phyloP scores from a whole-genome alignment of 2,797 vertebrate species.

The Chrosomus eos region DNA sequence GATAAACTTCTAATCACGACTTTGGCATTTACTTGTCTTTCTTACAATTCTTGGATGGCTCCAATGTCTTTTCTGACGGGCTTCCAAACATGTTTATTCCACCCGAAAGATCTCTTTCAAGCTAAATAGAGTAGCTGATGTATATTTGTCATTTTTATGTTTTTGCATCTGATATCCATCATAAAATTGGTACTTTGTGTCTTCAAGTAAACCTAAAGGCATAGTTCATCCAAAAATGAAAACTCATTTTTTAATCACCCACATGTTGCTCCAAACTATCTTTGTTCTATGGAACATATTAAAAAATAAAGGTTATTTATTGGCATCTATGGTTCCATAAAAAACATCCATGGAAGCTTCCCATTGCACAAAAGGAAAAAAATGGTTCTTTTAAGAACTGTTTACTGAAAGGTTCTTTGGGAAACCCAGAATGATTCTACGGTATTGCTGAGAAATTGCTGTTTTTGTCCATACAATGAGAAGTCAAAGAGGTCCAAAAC shows the following conservation, averaged over 20 bases:
- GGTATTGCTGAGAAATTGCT: not conserved
- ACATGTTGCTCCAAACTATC: not conserved
- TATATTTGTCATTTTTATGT: slow-evolving; percentile 3
- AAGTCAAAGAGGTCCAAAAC: not conserved
- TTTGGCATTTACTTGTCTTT: slow-evolving; percentile 41
- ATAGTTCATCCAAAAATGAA: not conserved
- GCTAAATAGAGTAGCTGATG: not conserved
- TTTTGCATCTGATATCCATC: not conserved
- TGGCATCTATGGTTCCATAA: not conserved
- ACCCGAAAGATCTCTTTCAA: slow-evolving; percentile 20
- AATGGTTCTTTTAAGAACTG: not conserved
- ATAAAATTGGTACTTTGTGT: not conserved
- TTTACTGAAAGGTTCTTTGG: not conserved
- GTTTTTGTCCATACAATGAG: not conserved
- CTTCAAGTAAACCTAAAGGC: not conserved
- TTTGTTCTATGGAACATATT: not conserved
- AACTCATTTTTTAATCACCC: not conserved
- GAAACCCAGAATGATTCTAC: not conserved
- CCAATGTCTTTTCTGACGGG: slow-evolving; percentile 7
- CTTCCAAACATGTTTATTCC: slow-evolving; percentile 38
- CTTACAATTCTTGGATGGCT: slow-evolving; percentile 45
- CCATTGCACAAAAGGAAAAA: not conserved
- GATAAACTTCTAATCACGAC: slow-evolving; percentile 37
- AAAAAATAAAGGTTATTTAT: not conserved
- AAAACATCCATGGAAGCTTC: not conserved